Conservation (phyloP, 2,113 vertebrate genomes). For the Urocynchramus pylzowi region DNA sequence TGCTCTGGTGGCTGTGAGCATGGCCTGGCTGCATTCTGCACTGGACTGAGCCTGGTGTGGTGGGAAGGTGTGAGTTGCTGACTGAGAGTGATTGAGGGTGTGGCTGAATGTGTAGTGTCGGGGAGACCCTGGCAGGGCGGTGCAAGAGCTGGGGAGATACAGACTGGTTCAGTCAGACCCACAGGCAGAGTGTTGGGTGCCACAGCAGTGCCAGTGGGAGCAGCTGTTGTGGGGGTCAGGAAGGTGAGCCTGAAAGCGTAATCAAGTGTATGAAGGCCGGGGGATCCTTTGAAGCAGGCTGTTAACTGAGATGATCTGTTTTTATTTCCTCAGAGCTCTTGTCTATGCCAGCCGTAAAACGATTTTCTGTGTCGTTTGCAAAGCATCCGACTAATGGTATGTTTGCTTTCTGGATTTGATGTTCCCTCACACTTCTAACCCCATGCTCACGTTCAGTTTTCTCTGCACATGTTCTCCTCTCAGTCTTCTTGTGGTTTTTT, state of each 20-base stretch:
- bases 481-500: conserved; percentile 27
- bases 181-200: not conserved
- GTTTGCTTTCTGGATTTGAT: conserved; percentile 91
- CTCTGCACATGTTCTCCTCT: conserved; percentile 41
- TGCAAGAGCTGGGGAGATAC: not conserved
- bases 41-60: not conserved
- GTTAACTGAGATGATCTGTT: conserved; percentile 88
- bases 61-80: not conserved
- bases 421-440: conserved; percentile 80
- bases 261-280: not conserved
- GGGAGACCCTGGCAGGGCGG: not conserved
- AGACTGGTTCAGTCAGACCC: not conserved
- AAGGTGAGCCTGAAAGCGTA: not conserved
- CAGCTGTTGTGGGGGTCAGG: not conserved
- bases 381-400: conserved; percentile 99
- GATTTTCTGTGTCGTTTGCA: conserved; percentile 99
- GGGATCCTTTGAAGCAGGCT: conserved; percentile 28
- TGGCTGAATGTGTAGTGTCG: not conserved
- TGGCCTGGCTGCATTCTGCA: not conserved
- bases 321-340: conserved; percentile 99
- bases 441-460: conserved; percentile 50
- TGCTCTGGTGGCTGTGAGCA: not conserved
- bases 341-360: conserved; percentile 99
- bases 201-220: not conserved
- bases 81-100: not conserved